These are phyloP conservation scores for Bimastos eiseni DNA, from an alignment of 2,888 invertebrate genomes.

Conservation along the genomic window DNA sequence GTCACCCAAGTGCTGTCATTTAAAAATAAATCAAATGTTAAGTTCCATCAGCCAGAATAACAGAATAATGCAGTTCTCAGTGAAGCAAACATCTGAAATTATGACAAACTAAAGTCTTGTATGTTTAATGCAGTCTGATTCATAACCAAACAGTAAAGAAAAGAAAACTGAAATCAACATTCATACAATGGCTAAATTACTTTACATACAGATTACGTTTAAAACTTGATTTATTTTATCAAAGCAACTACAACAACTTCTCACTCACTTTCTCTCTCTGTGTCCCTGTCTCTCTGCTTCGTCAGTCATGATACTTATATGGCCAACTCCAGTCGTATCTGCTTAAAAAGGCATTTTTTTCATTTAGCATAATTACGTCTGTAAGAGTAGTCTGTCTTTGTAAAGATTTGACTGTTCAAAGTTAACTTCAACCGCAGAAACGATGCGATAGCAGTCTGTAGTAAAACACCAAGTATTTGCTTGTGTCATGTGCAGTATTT, in stretches of 20 bases:
- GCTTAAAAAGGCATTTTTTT: constrained; percentile 2
- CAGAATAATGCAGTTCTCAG: background rate
- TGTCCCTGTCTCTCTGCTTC: too few species aligned
- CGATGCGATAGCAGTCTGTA: constrained; percentile 18
- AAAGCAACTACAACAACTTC: background rate
- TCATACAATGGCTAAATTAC: background rate
- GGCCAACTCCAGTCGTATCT: background rate
- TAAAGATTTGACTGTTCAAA: background rate
- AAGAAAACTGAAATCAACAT: background rate
- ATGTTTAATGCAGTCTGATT: background rate
- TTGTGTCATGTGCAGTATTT: constrained; percentile 63
- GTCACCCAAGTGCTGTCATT: background rate
- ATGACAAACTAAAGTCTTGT: background rate
- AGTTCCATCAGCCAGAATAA: background rate
- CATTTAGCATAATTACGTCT: background rate
- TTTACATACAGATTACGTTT: background rate
- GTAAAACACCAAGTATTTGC: constrained; percentile 43
- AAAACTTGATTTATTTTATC: background rate
- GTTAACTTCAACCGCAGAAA: background rate
- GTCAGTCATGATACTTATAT: background rate
- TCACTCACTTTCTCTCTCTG: background rate
- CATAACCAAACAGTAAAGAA: background rate
- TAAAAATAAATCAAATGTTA: background rate
- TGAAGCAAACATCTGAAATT: background rate
- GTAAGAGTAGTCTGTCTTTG: background rate